These are phyloP conservation scores for Callyntrura guangdongensis DNA, from an alignment of 2,888 invertebrate species.

Conservation along the genomic window DNA sequence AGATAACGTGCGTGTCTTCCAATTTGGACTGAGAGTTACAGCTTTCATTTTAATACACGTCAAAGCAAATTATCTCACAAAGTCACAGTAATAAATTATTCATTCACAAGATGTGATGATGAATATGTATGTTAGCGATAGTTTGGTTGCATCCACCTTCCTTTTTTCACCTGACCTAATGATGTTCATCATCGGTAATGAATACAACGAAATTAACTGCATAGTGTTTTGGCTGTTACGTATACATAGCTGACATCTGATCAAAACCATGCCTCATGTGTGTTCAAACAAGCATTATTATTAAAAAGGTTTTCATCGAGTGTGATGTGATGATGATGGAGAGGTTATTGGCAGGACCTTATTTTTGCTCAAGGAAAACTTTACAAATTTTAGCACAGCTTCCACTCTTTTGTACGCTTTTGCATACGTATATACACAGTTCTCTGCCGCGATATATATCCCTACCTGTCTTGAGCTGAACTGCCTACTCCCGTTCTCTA, in stretches of 20 bases:
- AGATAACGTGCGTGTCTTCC: not conserved
- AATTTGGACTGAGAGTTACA: not conserved
- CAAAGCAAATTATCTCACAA: conserved; percentile 2
- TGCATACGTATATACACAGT: not conserved
- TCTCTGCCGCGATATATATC: no score
- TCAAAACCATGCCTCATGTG: conserved; percentile 45
- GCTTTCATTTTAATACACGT: not conserved
- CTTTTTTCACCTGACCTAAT: conserved; percentile 66
- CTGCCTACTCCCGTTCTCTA: no score
- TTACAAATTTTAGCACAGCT: not conserved
- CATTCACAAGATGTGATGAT: not conserved
- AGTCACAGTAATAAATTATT: not conserved
- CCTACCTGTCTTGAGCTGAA: no score
- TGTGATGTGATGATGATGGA: conserved; percentile 39
- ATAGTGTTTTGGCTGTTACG: not conserved
- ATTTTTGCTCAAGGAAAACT: conserved; percentile 76
- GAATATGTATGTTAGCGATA: conserved; percentile 9
- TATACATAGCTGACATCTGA: conserved; percentile 48
- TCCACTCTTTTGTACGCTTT: not conserved
- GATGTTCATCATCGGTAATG: conserved; percentile 40
- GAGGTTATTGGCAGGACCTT: conserved; percentile 79
- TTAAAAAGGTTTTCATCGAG: conserved; percentile 51
- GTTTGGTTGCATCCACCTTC: not conserved
- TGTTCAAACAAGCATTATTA: conserved; percentile 35
- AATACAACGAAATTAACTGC: conserved; percentile 10